Conservation (phyloP, 2,113 vertebrate genomes). For the Excalfactoria chinensis region DNA sequence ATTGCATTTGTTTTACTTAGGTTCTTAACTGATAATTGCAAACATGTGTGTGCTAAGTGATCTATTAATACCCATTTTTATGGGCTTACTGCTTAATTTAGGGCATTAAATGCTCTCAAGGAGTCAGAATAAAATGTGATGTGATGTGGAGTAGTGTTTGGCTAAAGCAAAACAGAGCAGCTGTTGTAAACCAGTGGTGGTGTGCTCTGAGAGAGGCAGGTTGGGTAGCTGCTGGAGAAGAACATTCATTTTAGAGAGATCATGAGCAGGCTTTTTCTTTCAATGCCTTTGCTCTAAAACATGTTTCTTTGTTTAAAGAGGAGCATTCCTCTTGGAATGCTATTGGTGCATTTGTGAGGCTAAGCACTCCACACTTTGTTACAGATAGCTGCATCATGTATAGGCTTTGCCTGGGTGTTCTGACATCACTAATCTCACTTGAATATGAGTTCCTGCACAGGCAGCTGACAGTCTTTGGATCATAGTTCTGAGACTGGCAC, state of each 20-base stretch:
- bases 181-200: not conserved
- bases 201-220: not conserved
- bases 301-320: not conserved
- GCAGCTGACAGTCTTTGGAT: not conserved
- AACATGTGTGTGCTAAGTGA: not conserved
- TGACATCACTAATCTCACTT: not conserved
- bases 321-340: not conserved
- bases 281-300: not conserved
- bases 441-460: not conserved
- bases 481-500: not conserved
- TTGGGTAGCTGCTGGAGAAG: not conserved
- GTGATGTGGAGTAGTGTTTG: not conserved
- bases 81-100: not conserved
- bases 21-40: conserved; percentile 7
- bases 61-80: conserved; percentile 20
- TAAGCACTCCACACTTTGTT: not conserved
- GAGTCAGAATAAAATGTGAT: not conserved
- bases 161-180: not conserved
- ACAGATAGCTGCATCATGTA: not conserved
- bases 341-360: not conserved
- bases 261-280: not conserved
- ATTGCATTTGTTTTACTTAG: not conserved
- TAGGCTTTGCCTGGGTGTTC: not conserved
- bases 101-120: not conserved
- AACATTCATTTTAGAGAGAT: not conserved